Base-by-base conservation (phyloP, 1,140 invertebrate genomes). In the Radopholus similis region DNA sequence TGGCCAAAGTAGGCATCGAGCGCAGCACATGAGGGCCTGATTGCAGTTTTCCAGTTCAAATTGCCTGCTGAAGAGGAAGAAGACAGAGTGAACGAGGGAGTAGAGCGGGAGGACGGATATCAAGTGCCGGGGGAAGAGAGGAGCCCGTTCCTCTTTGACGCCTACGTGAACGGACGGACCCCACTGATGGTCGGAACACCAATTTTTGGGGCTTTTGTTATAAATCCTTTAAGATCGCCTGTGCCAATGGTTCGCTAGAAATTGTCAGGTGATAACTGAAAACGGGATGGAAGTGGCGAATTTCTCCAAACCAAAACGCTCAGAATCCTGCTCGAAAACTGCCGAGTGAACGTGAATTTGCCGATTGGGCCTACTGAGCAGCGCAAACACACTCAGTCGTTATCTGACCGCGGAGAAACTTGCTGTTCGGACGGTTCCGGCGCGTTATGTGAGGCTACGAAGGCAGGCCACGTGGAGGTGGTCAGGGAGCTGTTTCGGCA, bases 401-500 rank as follows among this genome's bases (percentile, higher is more conserved):
- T 62, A 37, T 35, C 63, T 42, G 65, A 66, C 59, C 40, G 68
- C 75, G 53, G 78, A 79, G 35, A 71, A 53, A 8, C n/a, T n/a
- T n/a, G n/a, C n/a, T 66, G 65, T 49, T 79, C 68, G 55, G 66
- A 64, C 66, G 81, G 84, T 11, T 87, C 87, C 11, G 87, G 87
- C 1, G 87, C 89, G 9, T 84, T 91, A 54, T 87, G 89, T 0
- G 88, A 90, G 84, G 90, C 91, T 18, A 90, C 89, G 75, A 85
- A 87, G 30, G 88, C 89, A 51, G 82, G 87, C 51, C 86, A 87
- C 51, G 86, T 89, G 71, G 64, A 78, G 11, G 74, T 84, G 66
- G 84, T 89, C 9, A 89, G 91, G 71, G 82, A 92, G 35, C 82
- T 97, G n/a, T 83, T 97, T 8, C 88, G 89, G 71, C 85, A 89